phyloP scores from a whole-genome alignment of 2,113 vertebrate genomes.

The Opisthocomus hoazin region DNA sequence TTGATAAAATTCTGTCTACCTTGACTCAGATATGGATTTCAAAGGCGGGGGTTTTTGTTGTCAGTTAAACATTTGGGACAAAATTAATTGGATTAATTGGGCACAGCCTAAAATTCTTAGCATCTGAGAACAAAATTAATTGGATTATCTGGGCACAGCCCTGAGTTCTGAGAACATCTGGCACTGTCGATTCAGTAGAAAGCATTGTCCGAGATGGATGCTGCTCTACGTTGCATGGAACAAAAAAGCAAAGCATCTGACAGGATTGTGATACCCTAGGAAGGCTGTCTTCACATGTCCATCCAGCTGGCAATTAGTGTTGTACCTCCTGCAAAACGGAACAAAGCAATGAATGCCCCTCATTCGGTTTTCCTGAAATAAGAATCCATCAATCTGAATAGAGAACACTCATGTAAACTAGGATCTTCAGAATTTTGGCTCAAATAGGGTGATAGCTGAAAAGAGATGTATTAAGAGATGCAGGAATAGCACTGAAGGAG shows the following conservation, averaged over 20 bases:
- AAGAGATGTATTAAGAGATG: neutral
- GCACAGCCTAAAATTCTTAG: neutral
- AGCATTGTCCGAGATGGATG: neutral
- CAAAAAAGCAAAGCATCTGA: neutral
- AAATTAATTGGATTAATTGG: neutral
- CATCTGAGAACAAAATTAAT: neutral
- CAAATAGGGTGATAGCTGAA: neutral
- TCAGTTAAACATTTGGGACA: neutral
- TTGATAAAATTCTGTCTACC: neutral
- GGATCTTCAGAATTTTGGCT: neutral
- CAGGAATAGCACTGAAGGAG: neutral
- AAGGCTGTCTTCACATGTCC: neutral
- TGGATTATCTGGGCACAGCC: neutral
- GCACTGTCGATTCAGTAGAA: neutral
- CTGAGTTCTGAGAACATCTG: neutral
- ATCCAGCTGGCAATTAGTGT: neutral
- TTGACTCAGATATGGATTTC: neutral
- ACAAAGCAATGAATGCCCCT: neutral
- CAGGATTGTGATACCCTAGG: neutral
- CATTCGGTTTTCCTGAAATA: neutral
- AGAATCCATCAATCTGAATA: neutral
- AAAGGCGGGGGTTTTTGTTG: neutral
- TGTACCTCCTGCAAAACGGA: neutral
- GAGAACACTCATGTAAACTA: neutral
- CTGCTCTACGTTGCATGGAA: neutral